Evolutionary conservation across 2,888 invertebrate species (phyloP), one percentile per base, ranked within the genome.

Genomic region (Lymantria dispar): DNA sequence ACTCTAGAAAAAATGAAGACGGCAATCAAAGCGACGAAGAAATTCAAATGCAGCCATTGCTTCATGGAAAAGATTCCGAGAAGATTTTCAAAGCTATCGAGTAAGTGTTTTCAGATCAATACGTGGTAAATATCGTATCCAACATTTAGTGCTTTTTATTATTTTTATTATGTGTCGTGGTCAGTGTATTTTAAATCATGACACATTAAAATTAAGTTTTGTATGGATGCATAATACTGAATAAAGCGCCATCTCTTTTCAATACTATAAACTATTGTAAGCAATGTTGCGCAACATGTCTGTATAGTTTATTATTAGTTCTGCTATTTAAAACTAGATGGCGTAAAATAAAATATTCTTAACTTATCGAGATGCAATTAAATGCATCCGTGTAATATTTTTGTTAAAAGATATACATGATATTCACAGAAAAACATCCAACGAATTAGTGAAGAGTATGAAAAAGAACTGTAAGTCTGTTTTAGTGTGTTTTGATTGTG

Each of bases 11-110:
- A 81, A 75, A 72, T 39, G 86, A 89, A 0, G 88, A 87, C 9
- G 78, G 68, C 0, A 80, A 80, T 67, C 92, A 88, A 43, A 93
- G 93, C 63, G 96, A 96, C 0, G 95, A 94, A 58, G 95, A 94
- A 63, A 96, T 97, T 61, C 97, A 96, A 43, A 92, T 97, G 86
- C 92, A 94, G 70, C 94, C 96, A 15, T 87, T 96, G 33, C 91
- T 95, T 15, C 94, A 95, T 61, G 86, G 84, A 40, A 93, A 93
- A 58, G 94, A 94, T 70, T 86, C 92, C 0, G 94, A 94, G 59
- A 92, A 89, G 76, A 92, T 93, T 67, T 94, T 94, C 76, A 94
- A 93, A 85, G 93, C 93, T 58, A 93, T 94, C 74, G 94, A 95
- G 95, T 95, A 91, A 94, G 95, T 93, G 43, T 8, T 44, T 29